A percentile compares a stretch with the other conserved stretches of the same genome.
Evolutionary conservation across 92 coral and sea anemone species (phyloP).

Genomic region (Pocillopora grandis): DNA sequence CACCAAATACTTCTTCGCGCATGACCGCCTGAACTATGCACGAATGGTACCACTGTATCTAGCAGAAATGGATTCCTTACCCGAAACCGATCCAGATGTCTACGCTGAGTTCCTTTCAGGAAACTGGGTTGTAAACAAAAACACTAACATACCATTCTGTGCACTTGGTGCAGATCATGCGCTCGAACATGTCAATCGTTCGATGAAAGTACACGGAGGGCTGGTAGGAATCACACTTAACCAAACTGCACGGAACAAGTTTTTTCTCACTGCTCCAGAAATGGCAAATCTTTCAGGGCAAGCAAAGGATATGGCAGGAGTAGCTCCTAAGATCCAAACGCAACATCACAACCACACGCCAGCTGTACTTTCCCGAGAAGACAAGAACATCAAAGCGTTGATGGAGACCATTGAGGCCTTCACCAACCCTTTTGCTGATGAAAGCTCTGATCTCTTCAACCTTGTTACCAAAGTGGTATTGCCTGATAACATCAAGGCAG

Average conservation of each 20-base stretch:
- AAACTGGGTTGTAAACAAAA: conserved; percentile 59
- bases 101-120: conserved; percentile 49
- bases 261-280: conserved; percentile 54
- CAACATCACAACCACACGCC: conserved; percentile 50
- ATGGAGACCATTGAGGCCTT: conserved; percentile 40
- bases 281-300: conserved; percentile 27
- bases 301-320: conserved; percentile 66
- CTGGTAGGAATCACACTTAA: conserved; percentile 57
- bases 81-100: conserved; percentile 51
- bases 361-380: conserved; percentile 45
- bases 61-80: conserved; percentile 51
- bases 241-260: conserved; percentile 49
- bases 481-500: conserved; percentile 35
- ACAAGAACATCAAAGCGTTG: conserved; percentile 45
- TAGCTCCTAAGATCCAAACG: conserved; percentile 23
- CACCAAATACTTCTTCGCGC: conserved; percentile 56
- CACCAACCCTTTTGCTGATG: conserved; percentile 30
- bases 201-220: conserved; percentile 57
- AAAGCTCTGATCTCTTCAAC: conserved; percentile 43
- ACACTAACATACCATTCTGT: conserved; percentile 44
- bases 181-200: conserved; percentile 53
- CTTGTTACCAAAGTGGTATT: conserved; percentile 38
- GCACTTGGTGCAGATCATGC: conserved; percentile 64
- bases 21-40: conserved; percentile 59
- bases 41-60: conserved; percentile 63